phyloP scores from a whole-genome alignment of 2,888 invertebrate species.

The Timema podura region DNA sequence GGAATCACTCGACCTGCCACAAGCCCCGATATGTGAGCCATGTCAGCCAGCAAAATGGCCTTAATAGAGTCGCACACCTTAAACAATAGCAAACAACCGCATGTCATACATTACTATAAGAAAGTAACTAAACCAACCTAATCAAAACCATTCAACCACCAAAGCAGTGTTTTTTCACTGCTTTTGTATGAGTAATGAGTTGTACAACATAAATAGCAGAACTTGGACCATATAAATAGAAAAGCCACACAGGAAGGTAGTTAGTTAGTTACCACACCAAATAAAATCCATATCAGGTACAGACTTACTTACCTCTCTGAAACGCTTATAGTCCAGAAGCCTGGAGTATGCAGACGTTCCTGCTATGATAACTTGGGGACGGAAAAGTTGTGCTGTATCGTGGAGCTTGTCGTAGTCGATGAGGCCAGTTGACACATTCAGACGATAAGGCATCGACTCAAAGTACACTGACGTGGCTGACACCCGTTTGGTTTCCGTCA shows the following conservation, averaged over 20 bases:
- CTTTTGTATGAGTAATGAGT: too few species aligned
- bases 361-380: slow-evolving; percentile 54
- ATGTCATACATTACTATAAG: too few species aligned
- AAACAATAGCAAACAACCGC: background rate
- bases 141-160: too few species aligned
- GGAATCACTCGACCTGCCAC: slow-evolving; percentile 53
- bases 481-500: slow-evolving; percentile 52
- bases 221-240: too few species aligned
- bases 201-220: too few species aligned
- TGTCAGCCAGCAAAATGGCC: slow-evolving; percentile 55
- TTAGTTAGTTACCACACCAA: too few species aligned
- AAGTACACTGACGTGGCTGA: slow-evolving; percentile 58
- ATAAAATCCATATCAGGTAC: too few species aligned
- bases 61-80: slow-evolving; percentile 48
- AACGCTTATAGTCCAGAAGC: slow-evolving; percentile 50
- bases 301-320: slow-evolving; percentile 40
- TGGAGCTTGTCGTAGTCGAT: slow-evolving; percentile 55
- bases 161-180: too few species aligned
- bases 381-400: slow-evolving; percentile 49
- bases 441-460: slow-evolving; percentile 57
- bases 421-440: slow-evolving; percentile 50
- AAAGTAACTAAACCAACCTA: too few species aligned
- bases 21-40: slow-evolving; percentile 59
- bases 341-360: slow-evolving; percentile 51
- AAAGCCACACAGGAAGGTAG: too few species aligned